A percentile compares a stretch with the other conserved stretches of the same genome.
Conservation (phyloP, 2,113 vertebrate species). For the Thymallus thymallus region DNA sequence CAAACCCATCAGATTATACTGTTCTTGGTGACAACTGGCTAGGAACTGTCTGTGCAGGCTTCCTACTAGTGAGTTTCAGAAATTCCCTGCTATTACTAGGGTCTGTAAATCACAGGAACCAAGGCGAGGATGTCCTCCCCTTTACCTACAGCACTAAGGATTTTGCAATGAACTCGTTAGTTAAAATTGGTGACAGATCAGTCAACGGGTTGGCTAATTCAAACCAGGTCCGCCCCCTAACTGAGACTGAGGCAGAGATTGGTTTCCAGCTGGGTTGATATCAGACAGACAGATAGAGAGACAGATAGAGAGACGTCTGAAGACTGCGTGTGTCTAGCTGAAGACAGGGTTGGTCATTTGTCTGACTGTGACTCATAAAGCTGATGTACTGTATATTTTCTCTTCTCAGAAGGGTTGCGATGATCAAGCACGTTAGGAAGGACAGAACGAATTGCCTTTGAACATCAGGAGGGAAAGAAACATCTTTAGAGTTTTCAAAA, state of each 20-base stretch:
- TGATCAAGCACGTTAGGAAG: conserved; percentile 10
- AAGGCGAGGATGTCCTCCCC: background rate
- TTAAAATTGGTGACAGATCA: background rate
- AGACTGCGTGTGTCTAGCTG: no score
- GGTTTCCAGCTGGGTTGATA: background rate
- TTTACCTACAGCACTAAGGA: background rate
- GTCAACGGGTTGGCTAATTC: background rate
- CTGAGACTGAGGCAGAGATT: background rate
- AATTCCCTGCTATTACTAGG: background rate
- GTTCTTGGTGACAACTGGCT: no score
- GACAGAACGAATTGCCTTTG: conserved; percentile 11
- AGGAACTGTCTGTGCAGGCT: no score
- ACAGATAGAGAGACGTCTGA: background rate
- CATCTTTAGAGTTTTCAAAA: conserved; percentile 9
- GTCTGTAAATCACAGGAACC: background rate
- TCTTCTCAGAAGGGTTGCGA: conserved; percentile 12
- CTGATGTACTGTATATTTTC: conserved; percentile 7
- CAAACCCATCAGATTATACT: no score
- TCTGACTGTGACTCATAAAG: background rate
- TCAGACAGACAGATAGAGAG: background rate
- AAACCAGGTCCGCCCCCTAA: background rate
- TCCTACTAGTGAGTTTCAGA: background rate
- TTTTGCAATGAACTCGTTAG: background rate
- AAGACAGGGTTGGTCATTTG: background rate
- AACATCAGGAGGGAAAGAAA: conserved; percentile 1